phyloP scores from a whole-genome alignment of 2,113 vertebrate species.

The Seriola rivoliana region DNA sequence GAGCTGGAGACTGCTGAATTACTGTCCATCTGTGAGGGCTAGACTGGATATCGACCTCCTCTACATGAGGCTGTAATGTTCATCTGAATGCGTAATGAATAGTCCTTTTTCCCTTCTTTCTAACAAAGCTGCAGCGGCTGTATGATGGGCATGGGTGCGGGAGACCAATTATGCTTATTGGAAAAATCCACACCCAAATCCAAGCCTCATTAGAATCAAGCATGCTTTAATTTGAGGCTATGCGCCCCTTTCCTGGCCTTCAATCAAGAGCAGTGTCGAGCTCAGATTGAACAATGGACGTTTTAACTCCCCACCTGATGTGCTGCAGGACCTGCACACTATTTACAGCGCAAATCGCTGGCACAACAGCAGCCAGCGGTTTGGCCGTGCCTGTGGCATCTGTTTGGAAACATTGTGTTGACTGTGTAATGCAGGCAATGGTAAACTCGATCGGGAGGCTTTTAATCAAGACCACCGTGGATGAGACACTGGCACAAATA shows the following conservation, averaged over 20 bases:
- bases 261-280: constrained; percentile 50
- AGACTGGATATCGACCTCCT: constrained; percentile 63
- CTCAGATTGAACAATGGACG: constrained; percentile 37
- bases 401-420: constrained; percentile 30
- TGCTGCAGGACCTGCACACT: constrained; percentile 8
- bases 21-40: constrained; percentile 81
- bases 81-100: constrained; percentile 73
- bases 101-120: constrained; percentile 43
- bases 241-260: constrained; percentile 20
- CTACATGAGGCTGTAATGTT: constrained; percentile 68
- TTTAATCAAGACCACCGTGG: constrained; percentile 4
- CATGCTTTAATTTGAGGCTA: constrained; percentile 56
- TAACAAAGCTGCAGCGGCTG: constrained; percentile 47
- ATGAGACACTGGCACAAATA: background rate
- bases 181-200: constrained; percentile 58
- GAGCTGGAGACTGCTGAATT: constrained; percentile 69
- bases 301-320: constrained; percentile 51
- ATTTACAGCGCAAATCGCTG: constrained; percentile 26
- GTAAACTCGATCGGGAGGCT: background rate
- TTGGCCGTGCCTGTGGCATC: background rate
- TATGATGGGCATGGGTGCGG: constrained; percentile 31
- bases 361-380: background rate
- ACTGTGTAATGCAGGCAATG: background rate
- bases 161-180: constrained; percentile 62
- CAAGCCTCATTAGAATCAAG: constrained; percentile 62